Base-by-base conservation (phyloP, 92 coral and sea anemone species). In the Palythoa caribaeorum region DNA sequence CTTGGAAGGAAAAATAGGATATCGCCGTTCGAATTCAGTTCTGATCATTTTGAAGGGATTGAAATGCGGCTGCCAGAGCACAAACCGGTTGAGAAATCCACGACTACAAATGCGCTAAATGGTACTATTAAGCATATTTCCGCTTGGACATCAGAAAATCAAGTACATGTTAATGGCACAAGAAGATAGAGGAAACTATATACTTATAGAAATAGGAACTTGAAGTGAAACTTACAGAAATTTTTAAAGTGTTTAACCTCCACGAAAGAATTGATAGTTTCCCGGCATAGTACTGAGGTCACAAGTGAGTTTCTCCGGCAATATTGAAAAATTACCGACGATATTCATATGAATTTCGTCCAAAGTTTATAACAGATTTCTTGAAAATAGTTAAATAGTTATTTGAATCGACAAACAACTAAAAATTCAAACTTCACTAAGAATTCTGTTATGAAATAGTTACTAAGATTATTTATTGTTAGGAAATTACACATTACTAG, bases 1-100 rank as follows among this genome's bases (percentile, higher is more conserved):
- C 90, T 96, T 13, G 96, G 96, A 47, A 87, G 99, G 16, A 97
- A 97, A 79, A 92, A 97, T 81, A 91, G 98, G 6, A 91, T 97
- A 50, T 92, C 94, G 12, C 98, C 98, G 19, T 75, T 86, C 21
- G 96, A 91, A 47, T 93, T 95, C 52, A 93, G 98, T 77, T 95
- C 98, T 14, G 98, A 95, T 57, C 98, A 95, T 68, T 84, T 80
- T 44, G 98, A 95, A 28, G 96, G 94, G 2, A 68, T 91, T 47
- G 98, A 95, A 73, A 86, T 95, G 83, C 88, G 98, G 2, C 85
- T 95, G 10, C 96, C 98, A 0, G 98, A 95, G 38, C 83, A 88
- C 55, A 91, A 91, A 84, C 94, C 92, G 9, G 85, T 91, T 16
- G 90, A 91, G 20, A 90, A 91, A 47, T 79, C 79, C 59, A 54